Evolutionary conservation across 2,113 vertebrate species (phyloP).

Genomic region (Daphoenositta chrysoptera): DNA sequence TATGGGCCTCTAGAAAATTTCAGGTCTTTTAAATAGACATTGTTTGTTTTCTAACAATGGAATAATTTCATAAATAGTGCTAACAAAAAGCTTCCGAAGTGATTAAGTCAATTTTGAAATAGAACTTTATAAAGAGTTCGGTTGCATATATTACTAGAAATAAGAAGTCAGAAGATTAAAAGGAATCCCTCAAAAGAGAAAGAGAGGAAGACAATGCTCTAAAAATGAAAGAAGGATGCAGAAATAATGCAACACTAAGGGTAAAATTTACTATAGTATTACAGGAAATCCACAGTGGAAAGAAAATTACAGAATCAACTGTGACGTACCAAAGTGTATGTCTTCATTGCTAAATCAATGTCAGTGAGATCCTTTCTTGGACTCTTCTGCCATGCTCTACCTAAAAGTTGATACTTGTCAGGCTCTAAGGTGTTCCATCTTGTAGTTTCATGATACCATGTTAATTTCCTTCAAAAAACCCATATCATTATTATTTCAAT

Average conservation of each 20-base stretch:
- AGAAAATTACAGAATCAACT: not conserved
- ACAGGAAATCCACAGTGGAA: not conserved
- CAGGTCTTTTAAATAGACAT: not conserved
- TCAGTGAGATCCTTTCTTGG: not conserved
- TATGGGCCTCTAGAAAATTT: not conserved
- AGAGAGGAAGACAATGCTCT: not conserved
- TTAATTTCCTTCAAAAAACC: not conserved
- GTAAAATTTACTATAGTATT: not conserved
- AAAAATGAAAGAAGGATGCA: not conserved
- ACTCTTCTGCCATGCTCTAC: not conserved
- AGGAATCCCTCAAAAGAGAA: not conserved
- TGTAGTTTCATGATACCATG: not conserved
- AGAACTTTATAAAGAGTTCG: not conserved
- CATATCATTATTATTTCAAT: not conserved
- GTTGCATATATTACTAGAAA: not conserved
- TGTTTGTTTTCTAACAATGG: not conserved
- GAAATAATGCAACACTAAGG: not conserved
- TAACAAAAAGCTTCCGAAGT: not conserved
- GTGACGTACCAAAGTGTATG: rapidly evolving
- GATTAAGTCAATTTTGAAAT: not conserved
- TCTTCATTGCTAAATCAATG: not conserved
- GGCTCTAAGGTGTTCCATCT: not conserved
- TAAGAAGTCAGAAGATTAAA: not conserved
- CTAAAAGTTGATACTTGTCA: not conserved
- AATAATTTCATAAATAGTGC: not conserved